Evolutionary conservation across 2,888 invertebrate genomes (phyloP), one percentile per base, ranked within the genome.

Genomic region (Tanytarsus gracilentus): DNA sequence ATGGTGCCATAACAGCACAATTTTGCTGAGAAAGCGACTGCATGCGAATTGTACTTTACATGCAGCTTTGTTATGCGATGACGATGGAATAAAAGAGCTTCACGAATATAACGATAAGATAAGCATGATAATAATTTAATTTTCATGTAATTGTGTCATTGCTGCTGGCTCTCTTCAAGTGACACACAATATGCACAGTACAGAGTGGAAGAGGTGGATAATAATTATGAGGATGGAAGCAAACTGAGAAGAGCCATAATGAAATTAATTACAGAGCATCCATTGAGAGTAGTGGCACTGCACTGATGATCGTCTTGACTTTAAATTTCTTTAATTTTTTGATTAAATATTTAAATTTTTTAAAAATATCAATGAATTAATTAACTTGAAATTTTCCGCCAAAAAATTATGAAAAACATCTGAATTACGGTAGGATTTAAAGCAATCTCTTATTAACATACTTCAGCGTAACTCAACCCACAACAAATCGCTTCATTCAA

Each of bases 51-150:
- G n/a, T n/a, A 33, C 3, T 33, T 33, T 33, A n/a, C 33, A 33
- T 33, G 33, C 33, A 33, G 33, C 33, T 33, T 33, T n/a, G n/a
- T 33, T 21, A 23, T 11, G 44, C n/a, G 44, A 44, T 44, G 23
- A 44, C 11, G 44, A 44, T 23, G 18, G 44, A 21, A 18, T 23
- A 21, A n/a, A 44, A 40, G 21, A 16, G 40, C 2, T 40, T 40
- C 33, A 9, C 14, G 21, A 18, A 21, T 8, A 44, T 4, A 11
- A 5, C 5, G 40, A 56, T 40, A 56, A 56, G 56, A 56, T 44
- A 56, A 56, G 44, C 26, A 39, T 25, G 56, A 56, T 56, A 56
- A 56, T 56, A 56, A 56, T 36, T 39, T 56, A 25, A 56, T 56
- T 56, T 56, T 36, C 27, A 33, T 56, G 56, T 56, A 40, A 56